phyloP scores from a whole-genome alignment of 2,797 vertebrate genomes.

The Sebastes kiyomatsui region DNA sequence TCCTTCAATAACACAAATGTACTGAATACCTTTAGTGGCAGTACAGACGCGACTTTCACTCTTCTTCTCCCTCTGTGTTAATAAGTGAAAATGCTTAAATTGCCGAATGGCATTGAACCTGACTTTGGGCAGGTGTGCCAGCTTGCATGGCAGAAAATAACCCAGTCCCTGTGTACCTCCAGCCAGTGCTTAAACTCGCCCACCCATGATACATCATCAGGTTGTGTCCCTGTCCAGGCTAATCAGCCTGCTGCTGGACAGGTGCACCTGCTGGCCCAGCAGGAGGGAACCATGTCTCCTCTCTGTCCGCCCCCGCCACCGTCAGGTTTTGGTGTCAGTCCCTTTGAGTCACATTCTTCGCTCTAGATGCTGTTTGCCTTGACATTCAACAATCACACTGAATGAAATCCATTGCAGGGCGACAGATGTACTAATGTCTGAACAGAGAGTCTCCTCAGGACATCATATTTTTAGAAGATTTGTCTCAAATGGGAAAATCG shows the following conservation, averaged over 20 bases:
- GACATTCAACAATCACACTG: neutral
- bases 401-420: neutral
- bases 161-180: neutral
- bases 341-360: neutral
- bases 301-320: neutral
- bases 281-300: neutral
- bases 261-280: constrained; percentile 19
- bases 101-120: neutral
- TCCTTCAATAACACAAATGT: neutral
- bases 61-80: neutral
- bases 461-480: neutral
- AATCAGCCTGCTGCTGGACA: constrained; percentile 5
- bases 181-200: neutral
- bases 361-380: neutral
- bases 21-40: neutral
- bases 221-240: neutral
- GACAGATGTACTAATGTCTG: neutral
- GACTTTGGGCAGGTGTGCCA: neutral
- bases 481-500: neutral
- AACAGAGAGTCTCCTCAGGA: neutral
- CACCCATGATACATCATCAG: neutral
- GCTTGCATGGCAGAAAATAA: neutral
- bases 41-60: neutral
- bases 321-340: neutral
- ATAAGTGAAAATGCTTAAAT: neutral